A percentile compares a stretch with the other conserved stretches of the same genome.
phyloP scores from a whole-genome alignment of 2,888 invertebrate genomes.

The Eupithecia subfuscata region DNA sequence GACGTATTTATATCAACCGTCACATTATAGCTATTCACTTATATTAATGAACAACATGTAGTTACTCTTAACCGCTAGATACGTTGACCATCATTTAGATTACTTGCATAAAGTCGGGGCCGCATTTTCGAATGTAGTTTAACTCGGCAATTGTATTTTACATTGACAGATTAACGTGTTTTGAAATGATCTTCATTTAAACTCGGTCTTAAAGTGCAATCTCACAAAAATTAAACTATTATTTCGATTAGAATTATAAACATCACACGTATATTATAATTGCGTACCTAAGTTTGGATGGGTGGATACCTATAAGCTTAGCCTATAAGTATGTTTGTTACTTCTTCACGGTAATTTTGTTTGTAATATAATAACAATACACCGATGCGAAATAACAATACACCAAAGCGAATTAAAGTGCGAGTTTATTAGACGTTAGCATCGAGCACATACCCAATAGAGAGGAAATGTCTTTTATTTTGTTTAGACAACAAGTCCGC shows the following conservation, averaged over 20 bases:
- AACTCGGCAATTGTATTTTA: background rate
- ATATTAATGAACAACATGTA: background rate
- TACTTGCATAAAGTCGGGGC: background rate
- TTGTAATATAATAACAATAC: too few relatives aligned
- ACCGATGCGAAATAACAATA: too few relatives aligned
- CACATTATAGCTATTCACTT: background rate
- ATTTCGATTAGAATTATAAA: too few relatives aligned
- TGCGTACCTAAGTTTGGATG: background rate
- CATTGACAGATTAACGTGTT: background rate
- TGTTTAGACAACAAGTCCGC: too few relatives aligned
- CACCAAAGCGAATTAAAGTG: too few relatives aligned
- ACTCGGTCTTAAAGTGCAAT: background rate
- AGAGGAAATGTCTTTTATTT: too few relatives aligned
- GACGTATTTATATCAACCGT: conserved; percentile 23
- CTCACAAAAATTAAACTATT: too few relatives aligned
- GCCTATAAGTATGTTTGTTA: background rate
- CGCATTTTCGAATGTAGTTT: background rate
- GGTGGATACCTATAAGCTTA: too few relatives aligned
- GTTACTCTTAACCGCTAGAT: background rate
- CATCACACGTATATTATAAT: too few relatives aligned
- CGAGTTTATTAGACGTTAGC: too few relatives aligned
- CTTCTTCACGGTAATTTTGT: too few relatives aligned
- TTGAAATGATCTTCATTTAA: background rate
- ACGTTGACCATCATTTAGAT: conserved; percentile 1
- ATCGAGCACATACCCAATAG: too few relatives aligned